phyloP scores from a whole-genome alignment of 1,140 invertebrate genomes.

The Bombus picipes region DNA sequence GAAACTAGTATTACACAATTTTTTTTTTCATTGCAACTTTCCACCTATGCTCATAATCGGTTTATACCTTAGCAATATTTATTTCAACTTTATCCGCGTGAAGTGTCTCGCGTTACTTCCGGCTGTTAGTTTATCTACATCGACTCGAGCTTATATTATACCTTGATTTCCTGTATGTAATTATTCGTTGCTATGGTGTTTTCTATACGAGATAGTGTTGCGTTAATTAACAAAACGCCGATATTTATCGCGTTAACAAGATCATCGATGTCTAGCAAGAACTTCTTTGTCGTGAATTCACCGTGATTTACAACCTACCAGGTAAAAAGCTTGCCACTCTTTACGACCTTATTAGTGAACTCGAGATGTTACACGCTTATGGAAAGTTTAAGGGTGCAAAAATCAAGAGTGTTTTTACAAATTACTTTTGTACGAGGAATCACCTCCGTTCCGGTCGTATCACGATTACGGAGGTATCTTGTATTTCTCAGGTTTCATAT shows the following conservation, averaged over 20 bases:
- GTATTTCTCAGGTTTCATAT: too few relatives aligned
- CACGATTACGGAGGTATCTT: background rate
- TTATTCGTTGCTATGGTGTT: background rate
- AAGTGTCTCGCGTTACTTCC: background rate
- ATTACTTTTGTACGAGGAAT: too few relatives aligned
- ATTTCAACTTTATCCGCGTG: background rate
- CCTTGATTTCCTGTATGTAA: background rate
- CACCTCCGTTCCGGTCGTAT: too few relatives aligned
- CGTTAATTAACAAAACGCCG: background rate
- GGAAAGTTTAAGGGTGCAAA: too few relatives aligned
- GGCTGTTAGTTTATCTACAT: background rate
- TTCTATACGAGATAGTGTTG: background rate
- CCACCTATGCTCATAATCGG: conserved; percentile 5
- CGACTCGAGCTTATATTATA: background rate
- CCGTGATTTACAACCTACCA: background rate
- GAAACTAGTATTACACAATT: conserved; percentile 6
- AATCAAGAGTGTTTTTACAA: too few relatives aligned
- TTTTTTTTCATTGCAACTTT: background rate
- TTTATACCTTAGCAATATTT: background rate
- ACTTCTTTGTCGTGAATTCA: too few relatives aligned
- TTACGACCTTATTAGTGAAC: background rate
- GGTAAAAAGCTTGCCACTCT: background rate
- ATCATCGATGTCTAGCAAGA: background rate
- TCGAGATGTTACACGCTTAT: too few relatives aligned
- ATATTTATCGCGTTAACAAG: background rate